phyloP scores from a whole-genome alignment of 2,888 invertebrate genomes.

The Drosophila gaucha region DNA sequence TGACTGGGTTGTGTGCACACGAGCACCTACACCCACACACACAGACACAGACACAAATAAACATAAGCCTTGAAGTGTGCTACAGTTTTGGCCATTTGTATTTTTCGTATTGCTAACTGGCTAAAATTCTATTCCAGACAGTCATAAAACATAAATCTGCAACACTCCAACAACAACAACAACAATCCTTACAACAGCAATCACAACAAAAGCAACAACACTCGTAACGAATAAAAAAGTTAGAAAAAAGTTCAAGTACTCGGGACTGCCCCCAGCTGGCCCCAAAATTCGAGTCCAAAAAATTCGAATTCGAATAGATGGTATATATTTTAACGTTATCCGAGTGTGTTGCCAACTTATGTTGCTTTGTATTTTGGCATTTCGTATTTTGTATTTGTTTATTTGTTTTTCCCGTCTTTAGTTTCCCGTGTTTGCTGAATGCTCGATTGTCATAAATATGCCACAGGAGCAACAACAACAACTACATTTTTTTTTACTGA shows the following conservation, averaged over 20 bases:
- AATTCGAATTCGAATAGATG: slow-evolving; percentile 31
- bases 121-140: slow-evolving; percentile 36
- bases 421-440: slow-evolving; percentile 52
- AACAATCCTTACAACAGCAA: slow-evolving; percentile 4
- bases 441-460: slow-evolving; percentile 65
- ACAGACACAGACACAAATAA: neutral
- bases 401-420: slow-evolving; percentile 14
- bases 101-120: slow-evolving; percentile 24
- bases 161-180: slow-evolving; percentile 36
- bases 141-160: slow-evolving; percentile 70
- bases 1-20: slow-evolving; percentile 1
- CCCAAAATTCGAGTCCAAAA: slow-evolving; percentile 9
- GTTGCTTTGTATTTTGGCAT: slow-evolving; percentile 12
- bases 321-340: slow-evolving; percentile 3
- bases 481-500: slow-evolving; percentile 26
- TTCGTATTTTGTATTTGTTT: slow-evolving; percentile 13
- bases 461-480: slow-evolving; percentile 40
- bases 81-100: slow-evolving; percentile 10
- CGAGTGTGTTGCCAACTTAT: slow-evolving; percentile 32
- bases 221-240: slow-evolving; percentile 44
- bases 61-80: slow-evolving; percentile 21
- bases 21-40: neutral
- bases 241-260: slow-evolving; percentile 44
- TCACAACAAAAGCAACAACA: slow-evolving; percentile 23
- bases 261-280: neutral